These are phyloP conservation scores for Rotaria sp. DNA, from an alignment of 2,888 invertebrate species.

Conservation along the genomic window DNA sequence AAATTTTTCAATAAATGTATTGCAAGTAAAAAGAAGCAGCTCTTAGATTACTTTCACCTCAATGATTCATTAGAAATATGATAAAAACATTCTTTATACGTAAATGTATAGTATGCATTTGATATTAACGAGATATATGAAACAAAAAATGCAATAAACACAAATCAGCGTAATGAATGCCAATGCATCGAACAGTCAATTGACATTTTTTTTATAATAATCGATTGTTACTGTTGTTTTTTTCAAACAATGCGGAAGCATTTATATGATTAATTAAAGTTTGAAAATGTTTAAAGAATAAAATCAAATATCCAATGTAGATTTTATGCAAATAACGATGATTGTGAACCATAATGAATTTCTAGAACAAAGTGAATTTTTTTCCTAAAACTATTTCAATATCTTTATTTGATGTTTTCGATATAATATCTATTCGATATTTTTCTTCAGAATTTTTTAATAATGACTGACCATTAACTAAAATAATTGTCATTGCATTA, in stretches of 20 bases:
- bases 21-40: too few species aligned
- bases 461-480: background rate
- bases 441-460: conserved; percentile 17
- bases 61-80: too few species aligned
- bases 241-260: background rate
- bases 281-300: conserved; percentile 22
- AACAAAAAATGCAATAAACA: too few species aligned
- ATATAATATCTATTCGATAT: background rate
- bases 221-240: too few species aligned
- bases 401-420: conserved; percentile 1
- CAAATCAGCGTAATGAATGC: background rate
- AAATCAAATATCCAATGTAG: background rate
- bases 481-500: background rate
- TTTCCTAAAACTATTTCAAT: background rate
- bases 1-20: too few species aligned
- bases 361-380: background rate
- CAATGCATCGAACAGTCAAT: background rate
- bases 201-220: background rate
- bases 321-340: background rate
- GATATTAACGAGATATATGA: too few species aligned
- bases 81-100: too few species aligned
- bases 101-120: too few species aligned
- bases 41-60: too few species aligned
- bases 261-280: background rate
- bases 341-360: background rate